Conservation (phyloP, 2,888 invertebrate species). For the Andrena flavipes region DNA sequence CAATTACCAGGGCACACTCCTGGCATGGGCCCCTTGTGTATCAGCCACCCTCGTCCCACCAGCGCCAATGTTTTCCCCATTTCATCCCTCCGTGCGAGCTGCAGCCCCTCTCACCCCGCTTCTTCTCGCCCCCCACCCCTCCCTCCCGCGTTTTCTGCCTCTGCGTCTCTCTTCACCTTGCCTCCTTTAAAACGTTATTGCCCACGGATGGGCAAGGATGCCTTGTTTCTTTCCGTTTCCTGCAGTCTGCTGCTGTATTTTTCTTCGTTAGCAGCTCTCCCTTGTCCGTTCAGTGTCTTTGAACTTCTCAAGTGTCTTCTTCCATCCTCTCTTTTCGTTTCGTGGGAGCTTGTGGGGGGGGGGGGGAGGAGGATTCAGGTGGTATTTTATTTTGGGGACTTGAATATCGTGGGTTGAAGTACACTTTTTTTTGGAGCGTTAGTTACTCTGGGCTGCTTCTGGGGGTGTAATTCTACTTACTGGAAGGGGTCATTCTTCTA, state of each 20-base stretch:
- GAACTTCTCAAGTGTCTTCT: no score
- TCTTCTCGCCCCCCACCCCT: slow-evolving; percentile 4
- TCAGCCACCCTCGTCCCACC: slow-evolving; percentile 72
- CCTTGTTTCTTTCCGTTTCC: slow-evolving; percentile 31
- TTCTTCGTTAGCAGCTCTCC: neutral
- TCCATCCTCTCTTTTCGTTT: no score
- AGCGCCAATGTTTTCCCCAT: slow-evolving; percentile 74
- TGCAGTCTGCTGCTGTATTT: slow-evolving; percentile 11
- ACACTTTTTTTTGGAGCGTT: no score
- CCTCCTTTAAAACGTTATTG: slow-evolving; percentile 35
- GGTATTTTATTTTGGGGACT: no score
- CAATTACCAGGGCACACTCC: slow-evolving; percentile 83
- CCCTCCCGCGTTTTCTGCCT: slow-evolving; percentile 15
- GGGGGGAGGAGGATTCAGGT: no score
- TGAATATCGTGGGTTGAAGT: no score
- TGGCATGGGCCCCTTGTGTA: slow-evolving; percentile 81
- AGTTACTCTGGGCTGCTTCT: no score
- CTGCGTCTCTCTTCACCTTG: slow-evolving; percentile 12
- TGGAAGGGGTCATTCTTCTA: no score
- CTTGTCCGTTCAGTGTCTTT: no score
- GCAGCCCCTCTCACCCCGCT: slow-evolving; percentile 36
- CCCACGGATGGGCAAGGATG: neutral
- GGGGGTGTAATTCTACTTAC: no score
- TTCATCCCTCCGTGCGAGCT: slow-evolving; percentile 66
- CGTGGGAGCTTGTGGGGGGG: no score